A percentile compares a stretch with the other conserved stretches of the same genome.
Evolutionary conservation across 1,140 invertebrate species (phyloP).

Genomic region (Homalodisca vitripennis): DNA sequence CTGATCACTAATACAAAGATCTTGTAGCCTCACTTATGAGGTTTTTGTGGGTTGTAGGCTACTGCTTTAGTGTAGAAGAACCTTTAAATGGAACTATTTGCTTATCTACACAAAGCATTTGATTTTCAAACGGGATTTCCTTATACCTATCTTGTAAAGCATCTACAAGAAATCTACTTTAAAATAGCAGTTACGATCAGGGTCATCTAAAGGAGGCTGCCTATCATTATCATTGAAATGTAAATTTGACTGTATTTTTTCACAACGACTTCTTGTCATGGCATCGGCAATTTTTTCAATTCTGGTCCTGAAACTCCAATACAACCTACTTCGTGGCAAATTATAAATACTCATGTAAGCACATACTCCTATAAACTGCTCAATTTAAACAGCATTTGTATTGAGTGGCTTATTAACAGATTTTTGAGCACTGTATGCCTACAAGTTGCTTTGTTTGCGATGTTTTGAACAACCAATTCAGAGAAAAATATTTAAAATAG

Average conservation of each 20-base stretch:
- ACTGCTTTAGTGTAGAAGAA: neutral
- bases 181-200: neutral
- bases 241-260: neutral
- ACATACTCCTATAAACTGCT: too few species aligned
- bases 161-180: neutral
- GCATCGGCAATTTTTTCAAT: neutral
- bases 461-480: too few species aligned
- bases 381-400: too few species aligned
- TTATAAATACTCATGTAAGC: too few species aligned
- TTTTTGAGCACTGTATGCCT: too few species aligned
- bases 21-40: neutral
- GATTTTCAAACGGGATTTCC: neutral
- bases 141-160: neutral
- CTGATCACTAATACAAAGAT: neutral
- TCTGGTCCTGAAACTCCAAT: too few species aligned
- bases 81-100: neutral
- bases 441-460: too few species aligned
- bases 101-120: neutral
- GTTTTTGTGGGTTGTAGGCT: neutral
- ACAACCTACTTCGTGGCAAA: too few species aligned
- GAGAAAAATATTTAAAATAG: too few species aligned
- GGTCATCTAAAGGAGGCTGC: neutral
- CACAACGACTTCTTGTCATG: neutral
- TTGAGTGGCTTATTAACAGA: too few species aligned
- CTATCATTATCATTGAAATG: neutral